Conservation (phyloP, 2,888 invertebrate genomes). For the Sicus ferrugineus region DNA sequence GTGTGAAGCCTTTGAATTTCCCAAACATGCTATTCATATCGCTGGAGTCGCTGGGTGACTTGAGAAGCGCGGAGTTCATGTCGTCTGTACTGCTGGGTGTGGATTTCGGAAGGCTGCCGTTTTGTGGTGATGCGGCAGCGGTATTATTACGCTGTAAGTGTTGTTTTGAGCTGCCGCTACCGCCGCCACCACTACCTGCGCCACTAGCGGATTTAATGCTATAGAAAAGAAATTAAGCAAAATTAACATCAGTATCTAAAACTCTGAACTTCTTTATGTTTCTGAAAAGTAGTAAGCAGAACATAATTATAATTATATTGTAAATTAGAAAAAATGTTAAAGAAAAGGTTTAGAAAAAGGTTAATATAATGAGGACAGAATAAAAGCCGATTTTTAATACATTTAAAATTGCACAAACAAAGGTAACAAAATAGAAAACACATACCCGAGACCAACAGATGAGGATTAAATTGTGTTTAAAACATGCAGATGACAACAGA, state of each 20-base stretch:
- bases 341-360: not conserved
- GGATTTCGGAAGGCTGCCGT: conserved; percentile 64
- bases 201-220: conserved; percentile 58
- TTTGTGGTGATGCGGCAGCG: conserved; percentile 41
- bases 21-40: conserved; percentile 76
- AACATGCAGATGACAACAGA: not conserved
- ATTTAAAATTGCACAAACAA: too few relatives aligned
- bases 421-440: too few relatives aligned
- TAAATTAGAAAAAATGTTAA: not conserved
- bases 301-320: too few relatives aligned
- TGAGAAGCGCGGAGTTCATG: conserved; percentile 74
- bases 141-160: conserved; percentile 52
- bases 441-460: not conserved
- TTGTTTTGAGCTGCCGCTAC: conserved; percentile 45
- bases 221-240: conserved; percentile 19
- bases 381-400: too few relatives aligned
- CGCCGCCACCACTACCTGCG: conserved; percentile 40
- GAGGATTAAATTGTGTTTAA: not conserved
- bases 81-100: conserved; percentile 73
- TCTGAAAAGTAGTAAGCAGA: not conserved
- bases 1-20: conserved; percentile 85
- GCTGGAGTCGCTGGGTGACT: conserved; percentile 68
- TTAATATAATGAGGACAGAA: not conserved
- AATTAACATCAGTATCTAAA: conserved; percentile 18
- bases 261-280: not conserved